These are phyloP conservation scores for Drosophila murphyi DNA, from an alignment of 1,140 invertebrate genomes.

Conservation along the genomic window DNA sequence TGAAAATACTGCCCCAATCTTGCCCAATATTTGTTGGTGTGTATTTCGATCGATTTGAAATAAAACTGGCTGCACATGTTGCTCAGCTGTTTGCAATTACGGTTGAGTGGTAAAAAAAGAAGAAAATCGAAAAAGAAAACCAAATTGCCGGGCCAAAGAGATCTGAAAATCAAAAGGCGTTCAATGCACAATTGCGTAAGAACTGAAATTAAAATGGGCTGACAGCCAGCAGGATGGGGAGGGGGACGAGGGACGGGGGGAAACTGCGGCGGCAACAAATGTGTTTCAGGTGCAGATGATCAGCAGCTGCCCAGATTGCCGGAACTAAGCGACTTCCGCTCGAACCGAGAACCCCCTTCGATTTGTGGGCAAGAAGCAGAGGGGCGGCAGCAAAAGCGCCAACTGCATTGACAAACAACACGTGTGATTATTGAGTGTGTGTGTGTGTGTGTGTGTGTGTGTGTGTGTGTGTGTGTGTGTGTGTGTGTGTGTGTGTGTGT, in stretches of 20 bases:
- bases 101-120: constrained; percentile 29
- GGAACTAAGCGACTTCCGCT: constrained; percentile 77
- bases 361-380: constrained; percentile 2
- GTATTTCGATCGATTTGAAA: constrained; percentile 31
- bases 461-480: no score
- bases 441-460: constrained; percentile 2
- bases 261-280: constrained; percentile 26
- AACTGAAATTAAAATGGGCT: constrained; percentile 16
- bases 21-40: neutral
- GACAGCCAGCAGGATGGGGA: neutral
- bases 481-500: constrained; percentile 45
- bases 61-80: constrained; percentile 63
- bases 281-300: constrained; percentile 55
- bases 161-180: constrained; percentile 63
- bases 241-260: no score
- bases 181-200: constrained; percentile 69
- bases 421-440: constrained; percentile 51
- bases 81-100: constrained; percentile 80
- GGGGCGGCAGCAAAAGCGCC: constrained; percentile 21
- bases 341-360: constrained; percentile 24
- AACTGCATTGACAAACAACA: constrained; percentile 75
- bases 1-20: constrained; percentile 15
- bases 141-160: constrained; percentile 34
- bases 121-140: constrained; percentile 14
- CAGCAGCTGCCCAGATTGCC: constrained; percentile 44